Conservation (phyloP, 2,888 invertebrate genomes). For the Lysandra bellargus region DNA sequence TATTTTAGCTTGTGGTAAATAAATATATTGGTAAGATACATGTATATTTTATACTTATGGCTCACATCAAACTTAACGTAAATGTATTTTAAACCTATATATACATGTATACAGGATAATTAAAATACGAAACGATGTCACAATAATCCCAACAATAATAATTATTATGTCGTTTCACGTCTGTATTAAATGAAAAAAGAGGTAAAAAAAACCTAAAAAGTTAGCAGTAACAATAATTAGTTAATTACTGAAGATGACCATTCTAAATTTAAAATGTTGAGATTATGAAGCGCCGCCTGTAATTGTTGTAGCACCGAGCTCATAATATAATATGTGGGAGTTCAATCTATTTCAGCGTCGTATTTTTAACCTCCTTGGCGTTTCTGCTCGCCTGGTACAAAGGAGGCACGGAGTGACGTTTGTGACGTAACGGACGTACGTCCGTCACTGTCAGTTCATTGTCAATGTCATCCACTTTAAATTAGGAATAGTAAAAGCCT, state of each 20-base stretch:
- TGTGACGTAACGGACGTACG: slow-evolving; percentile 75
- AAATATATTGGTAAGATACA: too few relatives aligned
- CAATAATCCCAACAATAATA: too few relatives aligned
- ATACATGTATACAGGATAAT: too few relatives aligned
- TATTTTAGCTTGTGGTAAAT: too few relatives aligned
- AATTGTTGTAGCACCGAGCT: slow-evolving; percentile 44
- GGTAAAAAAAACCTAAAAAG: too few relatives aligned
- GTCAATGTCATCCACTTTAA: slow-evolving; percentile 49
- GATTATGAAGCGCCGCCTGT: slow-evolving; percentile 12
- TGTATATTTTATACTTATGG: too few relatives aligned
- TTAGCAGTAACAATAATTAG: too few relatives aligned
- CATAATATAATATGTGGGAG: slow-evolving; percentile 53
- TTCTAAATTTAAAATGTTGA: slow-evolving; percentile 20
- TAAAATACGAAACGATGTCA: too few relatives aligned
- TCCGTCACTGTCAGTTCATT: slow-evolving; percentile 62
- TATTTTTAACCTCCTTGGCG: slow-evolving; percentile 50
- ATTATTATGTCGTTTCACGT: too few relatives aligned
- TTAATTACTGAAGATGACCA: neutral
- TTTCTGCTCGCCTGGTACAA: slow-evolving; percentile 67
- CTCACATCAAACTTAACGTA: too few relatives aligned
- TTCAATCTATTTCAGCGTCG: slow-evolving; percentile 69
- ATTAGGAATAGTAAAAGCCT: neutral
- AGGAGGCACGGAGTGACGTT: slow-evolving; percentile 45
- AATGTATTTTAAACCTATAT: too few relatives aligned
- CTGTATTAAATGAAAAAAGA: too few relatives aligned